A percentile compares a stretch with the other conserved stretches of the same genome.
Conservation (phyloP, 1,140 invertebrate species). For the Drosophila ogumai region DNA sequence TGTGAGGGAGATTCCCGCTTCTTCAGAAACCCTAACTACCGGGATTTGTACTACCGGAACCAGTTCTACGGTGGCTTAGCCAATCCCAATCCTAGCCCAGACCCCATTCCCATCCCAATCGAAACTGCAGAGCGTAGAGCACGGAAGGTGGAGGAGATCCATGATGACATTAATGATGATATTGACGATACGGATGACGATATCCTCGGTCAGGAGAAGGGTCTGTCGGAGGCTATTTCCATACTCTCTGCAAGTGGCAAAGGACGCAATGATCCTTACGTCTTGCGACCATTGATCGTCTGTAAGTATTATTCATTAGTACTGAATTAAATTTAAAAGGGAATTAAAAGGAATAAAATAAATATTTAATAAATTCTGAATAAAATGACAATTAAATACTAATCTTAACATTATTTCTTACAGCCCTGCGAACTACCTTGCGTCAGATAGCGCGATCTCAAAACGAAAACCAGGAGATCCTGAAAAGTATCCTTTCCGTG, state of each 20-base stretch:
- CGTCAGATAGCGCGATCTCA: neutral
- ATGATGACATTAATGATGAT: neutral
- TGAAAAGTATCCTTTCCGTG: neutral
- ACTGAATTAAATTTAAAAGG: too few relatives aligned
- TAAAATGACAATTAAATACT: neutral
- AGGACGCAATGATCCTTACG: constrained; percentile 74
- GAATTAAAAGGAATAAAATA: too few relatives aligned
- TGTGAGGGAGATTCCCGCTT: constrained; percentile 54
- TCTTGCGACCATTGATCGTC: constrained; percentile 67
- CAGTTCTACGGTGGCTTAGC: constrained; percentile 71
- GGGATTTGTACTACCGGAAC: constrained; percentile 69
- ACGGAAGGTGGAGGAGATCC: constrained; percentile 49
- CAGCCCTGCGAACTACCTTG: constrained; percentile 1
- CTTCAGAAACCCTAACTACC: constrained; percentile 56
- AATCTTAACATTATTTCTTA: neutral
- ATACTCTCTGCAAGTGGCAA: constrained; percentile 66
- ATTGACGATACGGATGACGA: constrained; percentile 86
- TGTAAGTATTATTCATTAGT: constrained; percentile 47
- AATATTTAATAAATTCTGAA: neutral
- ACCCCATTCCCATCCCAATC: constrained; percentile 34
- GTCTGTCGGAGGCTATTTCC: constrained; percentile 72
- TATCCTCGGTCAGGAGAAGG: constrained; percentile 86
- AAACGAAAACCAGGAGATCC: neutral
- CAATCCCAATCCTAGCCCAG: constrained; percentile 48
- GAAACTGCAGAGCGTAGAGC: constrained; percentile 35